Conservation (phyloP, 2,888 invertebrate species). For the Caprella mutica region DNA sequence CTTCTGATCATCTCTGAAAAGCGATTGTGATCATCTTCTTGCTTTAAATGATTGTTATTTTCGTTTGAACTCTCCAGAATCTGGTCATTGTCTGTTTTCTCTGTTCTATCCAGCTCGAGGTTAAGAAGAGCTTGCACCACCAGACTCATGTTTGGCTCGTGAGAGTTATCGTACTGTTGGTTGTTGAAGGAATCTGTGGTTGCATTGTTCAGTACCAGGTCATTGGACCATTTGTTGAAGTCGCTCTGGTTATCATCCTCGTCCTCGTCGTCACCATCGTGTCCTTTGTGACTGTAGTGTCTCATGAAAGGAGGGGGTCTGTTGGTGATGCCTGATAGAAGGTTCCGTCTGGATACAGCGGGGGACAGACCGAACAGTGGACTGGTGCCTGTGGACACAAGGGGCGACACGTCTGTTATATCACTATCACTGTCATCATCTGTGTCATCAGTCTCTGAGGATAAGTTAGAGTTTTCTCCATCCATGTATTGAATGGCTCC, state of each 20-base stretch:
- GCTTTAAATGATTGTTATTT: no score
- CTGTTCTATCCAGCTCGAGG: conserved; percentile 3
- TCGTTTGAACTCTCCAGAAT: no score
- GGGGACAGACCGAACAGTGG: conserved; percentile 33
- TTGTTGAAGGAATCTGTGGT: not conserved
- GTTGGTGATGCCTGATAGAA: conserved; percentile 21
- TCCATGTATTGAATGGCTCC: conserved; percentile 30
- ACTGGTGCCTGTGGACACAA: conserved; percentile 28
- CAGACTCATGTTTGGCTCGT: conserved; percentile 1
- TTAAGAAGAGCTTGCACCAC: conserved; percentile 7
- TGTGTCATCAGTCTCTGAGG: conserved; percentile 25
- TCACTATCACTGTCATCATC: conserved; percentile 31
- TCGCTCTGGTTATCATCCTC: conserved; percentile 8
- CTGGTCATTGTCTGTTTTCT: conserved; percentile 5
- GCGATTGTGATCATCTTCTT: not conserved
- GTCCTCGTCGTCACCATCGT: conserved; percentile 11
- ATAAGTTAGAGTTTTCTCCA: conserved; percentile 33
- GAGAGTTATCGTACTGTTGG: not conserved
- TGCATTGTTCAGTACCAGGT: not conserved
- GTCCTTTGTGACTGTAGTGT: conserved; percentile 11
- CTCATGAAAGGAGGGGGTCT: conserved; percentile 9
- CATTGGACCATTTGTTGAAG: not conserved
- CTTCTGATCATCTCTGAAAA: not conserved
- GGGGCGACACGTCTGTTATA: conserved; percentile 32
- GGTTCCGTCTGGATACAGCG: conserved; percentile 20